Conservation (phyloP, 2,888 invertebrate genomes). For the Mythimna albipuncta region DNA sequence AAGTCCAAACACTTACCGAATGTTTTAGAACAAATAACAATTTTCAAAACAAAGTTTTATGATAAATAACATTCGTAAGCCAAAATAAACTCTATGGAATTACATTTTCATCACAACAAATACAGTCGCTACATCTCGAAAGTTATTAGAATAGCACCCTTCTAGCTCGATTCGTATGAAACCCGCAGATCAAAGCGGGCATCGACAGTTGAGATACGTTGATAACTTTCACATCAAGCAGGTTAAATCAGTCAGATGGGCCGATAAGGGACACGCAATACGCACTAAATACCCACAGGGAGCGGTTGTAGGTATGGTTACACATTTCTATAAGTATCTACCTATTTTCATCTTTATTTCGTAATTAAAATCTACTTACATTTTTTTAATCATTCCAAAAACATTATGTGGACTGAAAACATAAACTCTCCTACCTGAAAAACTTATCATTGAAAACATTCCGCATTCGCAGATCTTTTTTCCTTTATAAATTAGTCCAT, state of each 20-base stretch:
- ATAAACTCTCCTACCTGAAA: slow-evolving; percentile 33
- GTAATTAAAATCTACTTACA: slow-evolving; percentile 33
- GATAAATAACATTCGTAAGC: background rate
- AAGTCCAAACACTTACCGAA: background rate
- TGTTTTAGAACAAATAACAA: background rate
- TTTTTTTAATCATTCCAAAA: slow-evolving; percentile 16
- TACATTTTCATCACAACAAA: background rate
- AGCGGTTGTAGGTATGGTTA: slow-evolving; percentile 1
- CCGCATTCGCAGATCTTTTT: slow-evolving; percentile 47
- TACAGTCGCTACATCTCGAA: slow-evolving; percentile 13
- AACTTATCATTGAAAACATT: slow-evolving; percentile 48
- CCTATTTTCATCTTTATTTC: slow-evolving; percentile 13
- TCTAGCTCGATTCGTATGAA: slow-evolving; percentile 69
- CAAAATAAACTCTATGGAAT: background rate
- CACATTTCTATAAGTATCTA: slow-evolving; percentile 10
- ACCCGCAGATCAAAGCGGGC: slow-evolving; percentile 76
- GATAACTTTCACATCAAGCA: slow-evolving; percentile 72
- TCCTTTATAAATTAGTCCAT: slow-evolving; percentile 57
- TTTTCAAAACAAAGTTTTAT: background rate
- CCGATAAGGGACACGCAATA: slow-evolving; percentile 55
- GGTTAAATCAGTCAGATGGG: slow-evolving; percentile 56
- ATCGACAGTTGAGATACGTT: slow-evolving; percentile 73
- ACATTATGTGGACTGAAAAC: slow-evolving; percentile 17
- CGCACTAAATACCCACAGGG: slow-evolving; percentile 35
- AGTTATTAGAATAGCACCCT: slow-evolving; percentile 62